phyloP scores from a whole-genome alignment of 2,888 invertebrate genomes.

The Pimpla rufipes region DNA sequence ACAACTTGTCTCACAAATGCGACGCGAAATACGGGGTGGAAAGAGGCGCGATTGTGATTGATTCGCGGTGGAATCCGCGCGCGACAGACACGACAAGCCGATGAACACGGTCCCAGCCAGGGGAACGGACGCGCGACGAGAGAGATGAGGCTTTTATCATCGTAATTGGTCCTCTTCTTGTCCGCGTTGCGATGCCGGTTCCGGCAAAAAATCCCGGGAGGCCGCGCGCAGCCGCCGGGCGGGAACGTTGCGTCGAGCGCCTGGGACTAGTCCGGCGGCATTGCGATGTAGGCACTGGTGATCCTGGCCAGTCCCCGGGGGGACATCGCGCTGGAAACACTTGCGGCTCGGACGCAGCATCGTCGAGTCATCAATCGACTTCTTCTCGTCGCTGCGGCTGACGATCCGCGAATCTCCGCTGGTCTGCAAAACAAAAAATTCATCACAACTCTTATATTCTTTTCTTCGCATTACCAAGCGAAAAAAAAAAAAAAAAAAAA shows the following conservation, averaged over 20 bases:
- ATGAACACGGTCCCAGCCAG: slow-evolving; percentile 29
- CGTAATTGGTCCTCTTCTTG: slow-evolving; percentile 83
- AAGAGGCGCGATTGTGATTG: slow-evolving; percentile 30
- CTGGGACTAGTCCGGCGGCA: not conserved
- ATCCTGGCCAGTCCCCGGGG: slow-evolving; percentile 26
- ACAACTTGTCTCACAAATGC: slow-evolving; percentile 21
- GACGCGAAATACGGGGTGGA: not conserved
- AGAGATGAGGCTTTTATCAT: slow-evolving; percentile 74
- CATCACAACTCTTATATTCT: not conserved
- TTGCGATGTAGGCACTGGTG: not conserved
- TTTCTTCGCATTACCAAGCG: no score
- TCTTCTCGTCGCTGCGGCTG: slow-evolving; percentile 7
- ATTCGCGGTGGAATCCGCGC: slow-evolving; percentile 21
- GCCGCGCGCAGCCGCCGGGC: slow-evolving; percentile 41
- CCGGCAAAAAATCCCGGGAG: slow-evolving; percentile 52
- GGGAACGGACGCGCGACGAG: slow-evolving; percentile 52
- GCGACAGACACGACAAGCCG: slow-evolving; percentile 34
- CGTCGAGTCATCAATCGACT: slow-evolving; percentile 63
- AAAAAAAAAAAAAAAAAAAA: no score
- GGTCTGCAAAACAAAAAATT: not conserved
- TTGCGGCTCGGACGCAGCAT: slow-evolving; percentile 34
- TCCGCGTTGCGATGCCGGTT: slow-evolving; percentile 77
- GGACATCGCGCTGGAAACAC: slow-evolving; percentile 24
- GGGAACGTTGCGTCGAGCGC: slow-evolving; percentile 40
- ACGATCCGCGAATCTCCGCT: slow-evolving; percentile 1